These are phyloP conservation scores for Gymnoscelis rufifasciata DNA, from an alignment of 2,888 invertebrate genomes.

Conservation along the genomic window DNA sequence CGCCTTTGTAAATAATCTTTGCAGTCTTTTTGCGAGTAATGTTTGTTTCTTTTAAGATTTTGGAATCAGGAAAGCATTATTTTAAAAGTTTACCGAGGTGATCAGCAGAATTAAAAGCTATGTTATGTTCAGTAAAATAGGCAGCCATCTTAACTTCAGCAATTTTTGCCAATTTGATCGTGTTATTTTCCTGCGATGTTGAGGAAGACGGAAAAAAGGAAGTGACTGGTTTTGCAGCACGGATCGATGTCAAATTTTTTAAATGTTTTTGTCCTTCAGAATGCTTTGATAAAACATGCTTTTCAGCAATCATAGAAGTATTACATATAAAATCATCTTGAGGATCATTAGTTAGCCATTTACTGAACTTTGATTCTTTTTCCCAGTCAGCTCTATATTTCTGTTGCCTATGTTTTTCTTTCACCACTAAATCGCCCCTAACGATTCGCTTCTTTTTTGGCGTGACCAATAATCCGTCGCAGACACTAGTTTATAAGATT, in stretches of 20 bases:
- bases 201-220: neutral
- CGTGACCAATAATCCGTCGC: too few species aligned
- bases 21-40: neutral
- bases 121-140: too few species aligned
- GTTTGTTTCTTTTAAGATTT: neutral
- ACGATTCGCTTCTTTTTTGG: neutral
- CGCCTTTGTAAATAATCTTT: neutral
- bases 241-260: neutral
- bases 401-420: neutral
- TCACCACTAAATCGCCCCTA: neutral
- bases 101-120: neutral
- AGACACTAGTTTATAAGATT: too few species aligned
- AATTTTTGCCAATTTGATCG: neutral
- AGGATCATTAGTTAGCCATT: neutral
- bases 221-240: neutral
- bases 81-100: neutral
- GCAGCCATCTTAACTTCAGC: neutral
- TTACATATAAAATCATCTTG: constrained; percentile 10
- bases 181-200: neutral
- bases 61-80: neutral
- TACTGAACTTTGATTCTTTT: neutral
- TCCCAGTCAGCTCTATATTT: neutral
- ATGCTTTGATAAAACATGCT: neutral
- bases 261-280: neutral
- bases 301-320: neutral